Percentiles rank a stretch among this genome's conserved stretches.
phyloP scores from a whole-genome alignment of 1,140 invertebrate species.

The Platorchestia sp. region DNA sequence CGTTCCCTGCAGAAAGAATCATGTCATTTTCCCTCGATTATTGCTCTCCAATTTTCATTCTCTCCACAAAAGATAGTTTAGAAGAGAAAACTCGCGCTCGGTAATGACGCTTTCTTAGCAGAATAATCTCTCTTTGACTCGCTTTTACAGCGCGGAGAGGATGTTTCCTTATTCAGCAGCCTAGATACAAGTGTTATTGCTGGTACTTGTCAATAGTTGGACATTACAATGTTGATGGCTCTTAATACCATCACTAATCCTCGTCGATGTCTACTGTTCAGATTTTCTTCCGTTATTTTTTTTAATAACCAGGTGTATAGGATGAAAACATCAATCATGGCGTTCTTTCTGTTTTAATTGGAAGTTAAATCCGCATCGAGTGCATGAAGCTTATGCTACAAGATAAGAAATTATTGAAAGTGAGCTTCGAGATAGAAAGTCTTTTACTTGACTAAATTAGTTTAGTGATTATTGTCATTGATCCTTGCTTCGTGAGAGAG shows the following conservation, averaged over 20 bases:
- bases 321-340: not conserved
- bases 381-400: no score
- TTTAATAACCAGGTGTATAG: not conserved
- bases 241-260: not conserved
- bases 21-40: not conserved
- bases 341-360: no score
- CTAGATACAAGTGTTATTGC: not conserved
- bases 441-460: no score
- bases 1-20: not conserved
- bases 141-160: not conserved
- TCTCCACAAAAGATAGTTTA: not conserved
- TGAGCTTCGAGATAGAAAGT: no score
- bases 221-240: not conserved
- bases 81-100: not conserved
- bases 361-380: no score
- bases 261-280: not conserved
- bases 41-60: not conserved
- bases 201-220: not conserved
- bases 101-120: not conserved
- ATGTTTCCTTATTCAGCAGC: not conserved
- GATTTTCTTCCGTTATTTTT: not conserved
- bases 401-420: no score
- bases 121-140: not conserved
- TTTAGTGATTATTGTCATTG: no score
- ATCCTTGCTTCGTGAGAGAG: no score